A percentile compares a stretch with the other conserved stretches of the same genome.
Evolutionary conservation across 2,113 vertebrate genomes (phyloP).

Genomic region (Podilymbus podiceps): DNA sequence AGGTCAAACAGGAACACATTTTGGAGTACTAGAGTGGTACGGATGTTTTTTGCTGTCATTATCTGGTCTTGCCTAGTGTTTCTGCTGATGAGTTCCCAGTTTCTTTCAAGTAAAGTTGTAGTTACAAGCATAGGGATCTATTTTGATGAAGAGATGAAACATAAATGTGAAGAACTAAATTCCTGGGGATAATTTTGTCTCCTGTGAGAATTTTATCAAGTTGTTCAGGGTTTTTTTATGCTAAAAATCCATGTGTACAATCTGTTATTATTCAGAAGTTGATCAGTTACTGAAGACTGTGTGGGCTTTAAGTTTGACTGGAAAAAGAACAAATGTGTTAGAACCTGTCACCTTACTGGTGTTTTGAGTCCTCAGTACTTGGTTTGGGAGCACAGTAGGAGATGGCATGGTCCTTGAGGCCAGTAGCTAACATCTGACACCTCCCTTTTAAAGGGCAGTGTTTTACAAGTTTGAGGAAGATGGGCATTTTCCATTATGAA

Average conservation of each 20-base stretch:
- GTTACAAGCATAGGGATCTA: not conserved
- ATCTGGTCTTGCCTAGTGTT: not conserved
- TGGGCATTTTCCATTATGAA: not conserved
- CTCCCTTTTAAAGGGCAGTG: not conserved
- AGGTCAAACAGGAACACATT: not conserved
- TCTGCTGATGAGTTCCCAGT: not conserved
- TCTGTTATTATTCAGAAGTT: not conserved
- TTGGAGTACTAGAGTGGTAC: not conserved
- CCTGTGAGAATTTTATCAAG: not conserved
- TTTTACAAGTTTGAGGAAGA: not conserved
- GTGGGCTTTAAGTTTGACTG: not conserved
- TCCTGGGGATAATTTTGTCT: not conserved
- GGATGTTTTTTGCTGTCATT: not conserved
- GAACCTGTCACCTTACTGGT: not conserved
- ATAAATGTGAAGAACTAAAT: not conserved
- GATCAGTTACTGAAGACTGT: not conserved
- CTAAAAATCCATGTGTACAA: not conserved
- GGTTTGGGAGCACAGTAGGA: not conserved
- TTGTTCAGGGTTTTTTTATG: not conserved
- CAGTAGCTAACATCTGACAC: not conserved
- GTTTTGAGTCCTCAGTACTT: not conserved
- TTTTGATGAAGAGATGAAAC: not conserved
- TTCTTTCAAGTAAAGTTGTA: not conserved
- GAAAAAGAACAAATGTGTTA: not conserved
- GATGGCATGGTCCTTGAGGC: not conserved